Conservation (phyloP, 2,888 invertebrate species). For the Brassicogethes aeneus region DNA sequence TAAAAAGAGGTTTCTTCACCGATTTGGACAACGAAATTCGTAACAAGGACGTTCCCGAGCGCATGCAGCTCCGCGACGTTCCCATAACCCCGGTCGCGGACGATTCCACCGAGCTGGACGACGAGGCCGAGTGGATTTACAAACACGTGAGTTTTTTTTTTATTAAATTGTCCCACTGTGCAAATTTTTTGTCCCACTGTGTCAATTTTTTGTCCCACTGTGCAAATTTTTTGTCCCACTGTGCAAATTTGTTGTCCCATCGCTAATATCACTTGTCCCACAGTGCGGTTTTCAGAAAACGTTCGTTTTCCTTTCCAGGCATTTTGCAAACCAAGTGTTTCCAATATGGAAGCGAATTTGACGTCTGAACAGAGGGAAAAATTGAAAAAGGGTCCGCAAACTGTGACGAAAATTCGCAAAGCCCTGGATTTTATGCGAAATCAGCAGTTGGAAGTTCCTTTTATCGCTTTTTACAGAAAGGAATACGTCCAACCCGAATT, state of each 20-base stretch:
- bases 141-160: slow-evolving; percentile 61
- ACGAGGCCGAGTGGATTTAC: slow-evolving; percentile 97
- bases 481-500: slow-evolving; percentile 94
- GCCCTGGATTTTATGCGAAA: slow-evolving; percentile 94
- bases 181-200: too few relatives aligned
- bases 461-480: slow-evolving; percentile 97
- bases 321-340: slow-evolving; percentile 75
- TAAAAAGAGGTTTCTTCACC: slow-evolving; percentile 93
- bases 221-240: too few relatives aligned
- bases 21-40: slow-evolving; percentile 87
- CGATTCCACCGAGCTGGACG: slow-evolving; percentile 79
- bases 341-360: slow-evolving; percentile 60
- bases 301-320: slow-evolving; percentile 48
- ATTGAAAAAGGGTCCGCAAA: slow-evolving; percentile 56
- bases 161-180: too few relatives aligned
- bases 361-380: slow-evolving; percentile 46
- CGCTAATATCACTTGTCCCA: too few relatives aligned
- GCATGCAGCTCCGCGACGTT: slow-evolving; percentile 83
- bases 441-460: slow-evolving; percentile 92
- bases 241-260: too few relatives aligned
- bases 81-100: slow-evolving; percentile 77
- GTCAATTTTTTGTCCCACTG: too few relatives aligned
- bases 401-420: slow-evolving; percentile 85
- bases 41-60: slow-evolving; percentile 81
- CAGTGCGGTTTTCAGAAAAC: too few relatives aligned